Conservation (phyloP, 2,113 vertebrate genomes). For the Macquaria ambigua region DNA sequence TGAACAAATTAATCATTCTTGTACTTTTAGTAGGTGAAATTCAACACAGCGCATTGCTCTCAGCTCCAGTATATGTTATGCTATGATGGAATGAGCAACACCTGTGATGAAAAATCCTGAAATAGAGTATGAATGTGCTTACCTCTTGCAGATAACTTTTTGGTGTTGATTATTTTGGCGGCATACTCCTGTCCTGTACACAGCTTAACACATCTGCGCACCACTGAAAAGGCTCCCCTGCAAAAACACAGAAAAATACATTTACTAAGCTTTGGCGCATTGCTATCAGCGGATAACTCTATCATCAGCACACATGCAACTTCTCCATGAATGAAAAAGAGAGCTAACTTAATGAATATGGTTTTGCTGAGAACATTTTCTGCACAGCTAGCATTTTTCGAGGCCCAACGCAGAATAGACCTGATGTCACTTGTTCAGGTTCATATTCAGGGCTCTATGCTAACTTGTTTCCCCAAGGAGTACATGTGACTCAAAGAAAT, state of each 20-base stretch:
- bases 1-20: constrained; percentile 37
- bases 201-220: constrained; percentile 96
- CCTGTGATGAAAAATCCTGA: not conserved
- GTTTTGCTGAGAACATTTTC: constrained; percentile 18
- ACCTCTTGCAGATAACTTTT: constrained; percentile 98
- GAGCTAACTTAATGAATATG: not conserved
- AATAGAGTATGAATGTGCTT: constrained; percentile 56
- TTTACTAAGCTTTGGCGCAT: not conserved
- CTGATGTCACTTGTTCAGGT: not conserved
- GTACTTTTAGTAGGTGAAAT: not conserved
- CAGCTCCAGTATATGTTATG: not conserved
- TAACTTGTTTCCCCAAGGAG: no score
- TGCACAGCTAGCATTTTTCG: constrained; percentile 32
- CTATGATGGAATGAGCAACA: not conserved
- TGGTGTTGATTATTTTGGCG: constrained; percentile 99
- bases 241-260: constrained; percentile 43
- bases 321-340: not conserved
- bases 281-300: not conserved
- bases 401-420: not conserved
- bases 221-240: constrained; percentile 97
- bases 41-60: no score
- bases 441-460: no score
- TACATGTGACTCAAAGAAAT: no score
- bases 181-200: constrained; percentile 96
- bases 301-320: constrained; percentile 8